Evolutionary conservation across 2,888 invertebrate genomes (phyloP).

Genomic region (Leucania comma): DNA sequence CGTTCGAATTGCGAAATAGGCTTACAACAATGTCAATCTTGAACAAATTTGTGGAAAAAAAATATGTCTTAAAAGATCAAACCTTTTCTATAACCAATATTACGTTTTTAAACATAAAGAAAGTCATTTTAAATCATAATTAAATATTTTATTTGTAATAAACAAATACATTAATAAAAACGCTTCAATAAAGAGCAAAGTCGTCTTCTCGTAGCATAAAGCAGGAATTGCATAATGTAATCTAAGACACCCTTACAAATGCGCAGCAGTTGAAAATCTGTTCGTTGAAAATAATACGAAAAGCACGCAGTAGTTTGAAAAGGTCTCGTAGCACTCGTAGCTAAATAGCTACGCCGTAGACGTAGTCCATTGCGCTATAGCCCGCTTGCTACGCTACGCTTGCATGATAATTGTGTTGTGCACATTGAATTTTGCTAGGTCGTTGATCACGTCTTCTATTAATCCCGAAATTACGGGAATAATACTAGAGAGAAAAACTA

Average conservation of each 20-base stretch:
- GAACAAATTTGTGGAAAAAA: neutral
- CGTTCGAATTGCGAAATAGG: neutral
- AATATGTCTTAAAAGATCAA: neutral
- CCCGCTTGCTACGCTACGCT: conserved; percentile 13
- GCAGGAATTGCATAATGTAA: conserved; percentile 7
- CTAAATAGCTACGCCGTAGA: conserved; percentile 41
- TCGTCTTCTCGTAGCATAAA: neutral
- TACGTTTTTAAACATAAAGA: neutral
- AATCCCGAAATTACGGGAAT: conserved; percentile 13
- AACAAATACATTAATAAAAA: conserved; percentile 3
- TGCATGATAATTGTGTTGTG: conserved; percentile 29
- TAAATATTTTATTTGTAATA: neutral
- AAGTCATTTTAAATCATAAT: no score
- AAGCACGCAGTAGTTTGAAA: conserved; percentile 19
- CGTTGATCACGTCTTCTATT: conserved; percentile 8
- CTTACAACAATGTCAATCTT: neutral
- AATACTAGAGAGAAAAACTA: no score
- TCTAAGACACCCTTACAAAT: conserved; percentile 9
- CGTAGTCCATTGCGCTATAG: conserved; percentile 14
- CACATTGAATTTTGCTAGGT: conserved; percentile 16
- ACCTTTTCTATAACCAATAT: neutral
- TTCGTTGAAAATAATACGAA: conserved; percentile 15
- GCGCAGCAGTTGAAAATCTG: conserved; percentile 10
- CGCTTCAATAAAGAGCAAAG: neutral
- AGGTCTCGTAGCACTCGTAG: conserved; percentile 26